Evolutionary conservation across 2,797 vertebrate genomes (phyloP).

Genomic region (Orientallactaga sibirica): DNA sequence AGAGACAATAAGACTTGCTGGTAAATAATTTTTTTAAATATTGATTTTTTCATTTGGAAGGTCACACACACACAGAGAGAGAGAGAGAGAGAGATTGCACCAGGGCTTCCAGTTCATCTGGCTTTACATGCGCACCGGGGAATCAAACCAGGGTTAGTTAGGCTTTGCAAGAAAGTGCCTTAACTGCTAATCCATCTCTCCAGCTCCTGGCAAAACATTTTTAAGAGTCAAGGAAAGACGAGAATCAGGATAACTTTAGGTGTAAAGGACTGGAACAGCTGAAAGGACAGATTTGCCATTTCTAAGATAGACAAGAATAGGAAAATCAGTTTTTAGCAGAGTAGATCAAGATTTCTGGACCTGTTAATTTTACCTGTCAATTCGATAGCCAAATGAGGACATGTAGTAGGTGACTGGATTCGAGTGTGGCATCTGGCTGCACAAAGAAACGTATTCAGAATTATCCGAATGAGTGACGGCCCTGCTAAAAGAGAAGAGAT

Average conservation of each 20-base stretch:
- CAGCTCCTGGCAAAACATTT: neutral
- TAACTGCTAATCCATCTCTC: neutral
- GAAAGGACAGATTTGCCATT: neutral
- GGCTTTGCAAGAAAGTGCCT: no score
- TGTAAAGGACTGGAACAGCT: neutral
- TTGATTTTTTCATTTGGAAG: neutral
- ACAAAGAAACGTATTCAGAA: neutral
- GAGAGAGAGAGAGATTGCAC: no score
- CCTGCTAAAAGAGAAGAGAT: slow-evolving; percentile 8
- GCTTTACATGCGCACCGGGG: no score
- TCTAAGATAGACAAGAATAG: slow-evolving; percentile 12
- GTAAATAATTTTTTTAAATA: neutral
- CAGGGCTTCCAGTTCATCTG: no score
- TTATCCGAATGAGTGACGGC: neutral
- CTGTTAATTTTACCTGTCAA: neutral
- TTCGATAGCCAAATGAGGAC: neutral
- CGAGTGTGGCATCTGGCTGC: neutral
- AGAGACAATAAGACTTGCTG: neutral
- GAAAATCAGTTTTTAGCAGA: slow-evolving; percentile 24
- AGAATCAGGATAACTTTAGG: neutral
- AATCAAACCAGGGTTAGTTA: no score
- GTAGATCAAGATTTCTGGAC: neutral
- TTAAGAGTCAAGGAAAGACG: neutral
- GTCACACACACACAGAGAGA: no score
- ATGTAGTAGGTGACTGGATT: neutral